Evolutionary conservation across 2,888 invertebrate genomes (phyloP).

Genomic region (Archips xylosteana): DNA sequence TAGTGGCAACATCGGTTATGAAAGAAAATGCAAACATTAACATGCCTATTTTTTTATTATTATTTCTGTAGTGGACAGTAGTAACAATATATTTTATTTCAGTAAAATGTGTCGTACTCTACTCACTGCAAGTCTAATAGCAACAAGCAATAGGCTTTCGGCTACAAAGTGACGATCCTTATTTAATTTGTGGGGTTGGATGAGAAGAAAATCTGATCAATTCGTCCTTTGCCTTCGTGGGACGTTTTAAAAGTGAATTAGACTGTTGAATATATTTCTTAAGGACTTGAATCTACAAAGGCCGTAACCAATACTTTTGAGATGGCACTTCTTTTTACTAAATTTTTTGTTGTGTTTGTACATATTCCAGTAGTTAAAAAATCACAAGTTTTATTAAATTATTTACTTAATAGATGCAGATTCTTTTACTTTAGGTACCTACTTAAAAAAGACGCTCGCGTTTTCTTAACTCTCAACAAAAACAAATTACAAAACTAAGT

Average conservation of each 20-base stretch:
- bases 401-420: not conserved
- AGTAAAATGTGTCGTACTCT: not conserved
- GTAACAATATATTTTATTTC: not conserved
- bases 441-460: not conserved
- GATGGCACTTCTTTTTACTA: not conserved
- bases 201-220: conserved; percentile 36
- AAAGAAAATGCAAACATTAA: no score
- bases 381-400: not conserved
- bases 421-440: not conserved
- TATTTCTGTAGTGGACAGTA: not conserved
- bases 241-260: conserved; percentile 22
- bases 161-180: conserved; percentile 22
- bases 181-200: conserved; percentile 35
- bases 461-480: not conserved
- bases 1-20: no score
- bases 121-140: not conserved
- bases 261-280: conserved; percentile 12
- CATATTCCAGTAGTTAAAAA: not conserved
- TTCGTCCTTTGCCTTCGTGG: conserved; percentile 32
- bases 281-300: not conserved
- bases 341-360: not conserved
- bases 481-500: not conserved
- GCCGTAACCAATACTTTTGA: not conserved
- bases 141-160: conserved; percentile 17
- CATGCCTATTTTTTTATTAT: no score